Evolutionary conservation across 2,113 vertebrate genomes (phyloP), one percentile per base, ranked within the genome.

Genomic region (Leiothrix lutea): DNA sequence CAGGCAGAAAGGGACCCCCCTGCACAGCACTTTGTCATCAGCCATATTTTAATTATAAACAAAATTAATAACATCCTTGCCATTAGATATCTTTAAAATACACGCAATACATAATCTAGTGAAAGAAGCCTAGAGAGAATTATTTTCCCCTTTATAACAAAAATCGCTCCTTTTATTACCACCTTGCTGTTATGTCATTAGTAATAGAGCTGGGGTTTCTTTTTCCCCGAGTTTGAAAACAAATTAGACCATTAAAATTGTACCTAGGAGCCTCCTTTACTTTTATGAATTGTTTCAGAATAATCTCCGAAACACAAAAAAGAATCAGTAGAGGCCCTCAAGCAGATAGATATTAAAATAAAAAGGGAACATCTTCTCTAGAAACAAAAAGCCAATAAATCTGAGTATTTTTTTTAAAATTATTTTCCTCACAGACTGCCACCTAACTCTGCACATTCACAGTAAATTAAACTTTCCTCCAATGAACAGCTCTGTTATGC

Each of bases 241-340:
- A 97, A 93, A 95, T 94, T 92, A 95, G 88, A 94, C 83, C 80
- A 93, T 92, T 97, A 93, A 95, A 96, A 95, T 79, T 61, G 65
- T 87, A 94, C 92, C 90, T 96, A 92, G 93, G 86, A 96, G 86
- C 77, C 92, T 94, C 83, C 58, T 94, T 96, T 87, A 79, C 72
- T 87, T 93, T 96, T 96, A 94, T 87, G 56, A 95, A 96, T 93
- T 88, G 90, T 73, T 87, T 93, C 86, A 94, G 72, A 88, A 93
- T 47, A 31, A 96, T 94, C 79, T 86, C 83, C 12, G 14, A 67
- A 95, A 92, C 80, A 35, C 72, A 78, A 86, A 88, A 86, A 94
- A 65, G 79, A 86, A 90, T 66, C 86, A 90, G 75, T 87, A 93
- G 69, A 96, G 74, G 64, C 85, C 94, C 93, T 95, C 90, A 70